Evolutionary conservation across 2,888 invertebrate genomes (phyloP).

Genomic region (Lepidochrysops patricia): DNA sequence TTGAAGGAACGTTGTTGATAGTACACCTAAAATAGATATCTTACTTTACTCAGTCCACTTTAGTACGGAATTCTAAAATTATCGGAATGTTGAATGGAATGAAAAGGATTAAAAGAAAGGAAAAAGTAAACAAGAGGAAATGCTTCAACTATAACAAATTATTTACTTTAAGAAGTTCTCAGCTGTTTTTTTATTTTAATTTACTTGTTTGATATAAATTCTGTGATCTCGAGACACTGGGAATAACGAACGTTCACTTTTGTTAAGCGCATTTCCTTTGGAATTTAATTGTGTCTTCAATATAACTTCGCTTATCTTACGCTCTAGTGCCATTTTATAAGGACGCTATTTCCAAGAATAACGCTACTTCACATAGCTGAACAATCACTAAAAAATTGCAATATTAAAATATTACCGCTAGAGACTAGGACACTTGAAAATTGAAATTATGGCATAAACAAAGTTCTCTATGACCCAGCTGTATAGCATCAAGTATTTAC

Average conservation of each 20-base stretch:
- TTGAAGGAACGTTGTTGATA: too few species aligned
- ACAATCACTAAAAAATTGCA: background rate
- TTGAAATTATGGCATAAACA: too few species aligned
- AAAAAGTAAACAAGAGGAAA: background rate
- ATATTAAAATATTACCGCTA: background rate
- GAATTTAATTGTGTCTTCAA: background rate
- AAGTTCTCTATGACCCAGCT: too few species aligned
- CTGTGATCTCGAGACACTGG: background rate
- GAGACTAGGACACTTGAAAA: background rate
- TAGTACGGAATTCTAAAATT: too few species aligned
- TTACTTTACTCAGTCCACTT: too few species aligned
- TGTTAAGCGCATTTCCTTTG: background rate
- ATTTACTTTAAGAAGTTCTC: background rate
- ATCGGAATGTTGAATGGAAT: background rate
- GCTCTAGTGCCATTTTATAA: background rate
- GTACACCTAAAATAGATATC: too few species aligned
- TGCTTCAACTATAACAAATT: background rate
- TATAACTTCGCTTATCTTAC: background rate
- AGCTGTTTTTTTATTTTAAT: background rate
- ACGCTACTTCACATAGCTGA: background rate
- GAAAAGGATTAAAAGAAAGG: background rate
- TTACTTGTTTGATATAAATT: background rate
- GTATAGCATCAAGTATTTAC: too few species aligned
- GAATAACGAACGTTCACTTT: conserved; percentile 8
- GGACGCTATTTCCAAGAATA: background rate